Evolutionary conservation across 2,797 vertebrate genomes (phyloP).

Genomic region (Poeciliopsis infans): DNA sequence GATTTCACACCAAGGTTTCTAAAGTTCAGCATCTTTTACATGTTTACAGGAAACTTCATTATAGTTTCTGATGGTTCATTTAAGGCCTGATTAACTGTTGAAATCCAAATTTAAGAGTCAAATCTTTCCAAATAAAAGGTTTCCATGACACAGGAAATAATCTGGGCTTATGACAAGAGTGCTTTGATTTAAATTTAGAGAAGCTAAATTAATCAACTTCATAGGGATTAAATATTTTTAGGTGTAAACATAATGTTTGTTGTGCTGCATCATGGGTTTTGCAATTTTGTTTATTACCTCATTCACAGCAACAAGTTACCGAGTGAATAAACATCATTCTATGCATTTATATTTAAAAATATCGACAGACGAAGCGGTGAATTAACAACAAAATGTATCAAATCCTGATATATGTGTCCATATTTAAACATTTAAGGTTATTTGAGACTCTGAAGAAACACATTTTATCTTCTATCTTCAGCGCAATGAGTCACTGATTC

Average conservation of each 20-base stretch:
- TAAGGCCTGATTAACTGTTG: background rate
- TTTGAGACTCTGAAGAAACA: background rate
- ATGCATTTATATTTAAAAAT: background rate
- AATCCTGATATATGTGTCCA: background rate
- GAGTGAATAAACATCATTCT: background rate
- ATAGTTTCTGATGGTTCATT: background rate
- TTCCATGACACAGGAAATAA: background rate
- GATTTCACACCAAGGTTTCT: background rate
- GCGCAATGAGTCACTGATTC: slow-evolving; percentile 39
- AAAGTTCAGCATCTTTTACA: background rate
- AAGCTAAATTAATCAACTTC: background rate
- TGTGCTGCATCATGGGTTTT: background rate
- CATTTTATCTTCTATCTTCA: background rate
- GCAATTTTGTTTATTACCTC: background rate
- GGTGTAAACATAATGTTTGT: background rate
- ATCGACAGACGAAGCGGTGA: background rate
- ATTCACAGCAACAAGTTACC: background rate
- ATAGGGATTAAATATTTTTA: background rate
- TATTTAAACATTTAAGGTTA: background rate
- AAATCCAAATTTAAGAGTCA: background rate
- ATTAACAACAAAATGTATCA: background rate
- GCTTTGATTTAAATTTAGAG: background rate
- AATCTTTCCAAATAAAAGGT: background rate
- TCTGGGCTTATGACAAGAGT: background rate
- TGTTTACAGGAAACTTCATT: background rate